Base-by-base conservation (phyloP, 2,888 invertebrate genomes). In the Leptinotarsa peninsularis region DNA sequence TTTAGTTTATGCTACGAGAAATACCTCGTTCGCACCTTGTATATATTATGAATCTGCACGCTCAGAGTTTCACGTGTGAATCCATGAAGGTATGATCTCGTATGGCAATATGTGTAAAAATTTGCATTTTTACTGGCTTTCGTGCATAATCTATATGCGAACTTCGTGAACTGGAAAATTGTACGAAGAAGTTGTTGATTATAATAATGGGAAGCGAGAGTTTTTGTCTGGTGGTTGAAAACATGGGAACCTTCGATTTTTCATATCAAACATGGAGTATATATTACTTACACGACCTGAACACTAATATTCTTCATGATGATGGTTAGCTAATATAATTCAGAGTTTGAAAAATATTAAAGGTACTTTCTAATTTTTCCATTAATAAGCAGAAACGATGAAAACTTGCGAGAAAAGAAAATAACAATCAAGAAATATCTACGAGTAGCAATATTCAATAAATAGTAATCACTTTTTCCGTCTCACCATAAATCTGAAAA, bases 61-160 rank as follows among this genome's bases (percentile, higher is more conserved):
- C 33, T 63, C 67, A 43, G 17, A 67, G 63, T 73, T 76, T 76
- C 70, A 71, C 76, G 76, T 76, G 76, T 76, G 76, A 76, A 76
- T 71, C 76, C 56, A 71, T 56, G 68, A 50, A 60, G 58, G 66
- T 72, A 73, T 72, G 76, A 73, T 73, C 71, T 73, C 73, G 76
- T 76, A 76, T 75, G 60, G 67, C 66, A 50, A 67, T 75, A 50
- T 71, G 68, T 72, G 73, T 72, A 76, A 79, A 79, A 79, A 79
- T 79, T 74, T 73, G 72, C 77, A 75, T 79, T 73, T 76, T 74
- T 74, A 77, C 70, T 73, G 76, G 71, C 67, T 71, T 76, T 73
- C 73, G 73, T 76, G 76, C 73, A 67, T 76, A 54, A 66, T 73
- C 71, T 71, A 67, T 70, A 73, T 76, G 76, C 56, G 76, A 76